A percentile compares a stretch with the other conserved stretches of the same genome.
Conservation (phyloP, 2,113 vertebrate species). For the Thalassarche chlororhynchos region DNA sequence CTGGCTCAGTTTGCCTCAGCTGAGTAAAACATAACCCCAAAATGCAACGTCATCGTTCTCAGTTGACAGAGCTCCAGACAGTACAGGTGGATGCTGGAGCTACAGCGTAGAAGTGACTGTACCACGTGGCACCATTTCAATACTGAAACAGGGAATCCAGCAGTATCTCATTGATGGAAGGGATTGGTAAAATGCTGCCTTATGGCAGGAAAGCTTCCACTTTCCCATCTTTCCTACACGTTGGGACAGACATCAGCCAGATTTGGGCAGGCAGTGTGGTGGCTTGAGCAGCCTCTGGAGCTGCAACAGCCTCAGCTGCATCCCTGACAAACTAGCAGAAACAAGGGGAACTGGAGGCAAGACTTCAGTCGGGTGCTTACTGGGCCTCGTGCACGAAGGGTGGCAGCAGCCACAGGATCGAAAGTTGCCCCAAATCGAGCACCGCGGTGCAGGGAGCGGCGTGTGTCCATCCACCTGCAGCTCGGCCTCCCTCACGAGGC, state of each 20-base stretch:
- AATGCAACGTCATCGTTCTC: not conserved
- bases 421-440: not conserved
- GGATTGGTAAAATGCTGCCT: not conserved
- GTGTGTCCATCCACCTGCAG: not conserved
- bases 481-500: not conserved
- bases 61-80: not conserved
- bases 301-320: not conserved
- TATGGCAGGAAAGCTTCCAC: not conserved
- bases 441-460: not conserved
- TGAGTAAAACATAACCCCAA: not conserved
- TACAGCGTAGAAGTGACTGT: no score
- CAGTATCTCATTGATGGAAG: not conserved
- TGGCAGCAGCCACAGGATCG: not conserved
- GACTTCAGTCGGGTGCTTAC: not conserved
- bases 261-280: not conserved
- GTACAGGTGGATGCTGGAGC: not conserved
- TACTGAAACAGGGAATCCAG: not conserved
- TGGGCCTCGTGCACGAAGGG: not conserved
- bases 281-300: not conserved
- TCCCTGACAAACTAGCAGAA: not conserved
- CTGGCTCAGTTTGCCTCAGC: not conserved
- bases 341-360: not conserved
- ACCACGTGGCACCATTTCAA: not conserved
- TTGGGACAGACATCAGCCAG: not conserved
- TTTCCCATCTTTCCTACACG: not conserved